Conservation (phyloP, 2,113 vertebrate genomes). For the Apaloderma vittatum region DNA sequence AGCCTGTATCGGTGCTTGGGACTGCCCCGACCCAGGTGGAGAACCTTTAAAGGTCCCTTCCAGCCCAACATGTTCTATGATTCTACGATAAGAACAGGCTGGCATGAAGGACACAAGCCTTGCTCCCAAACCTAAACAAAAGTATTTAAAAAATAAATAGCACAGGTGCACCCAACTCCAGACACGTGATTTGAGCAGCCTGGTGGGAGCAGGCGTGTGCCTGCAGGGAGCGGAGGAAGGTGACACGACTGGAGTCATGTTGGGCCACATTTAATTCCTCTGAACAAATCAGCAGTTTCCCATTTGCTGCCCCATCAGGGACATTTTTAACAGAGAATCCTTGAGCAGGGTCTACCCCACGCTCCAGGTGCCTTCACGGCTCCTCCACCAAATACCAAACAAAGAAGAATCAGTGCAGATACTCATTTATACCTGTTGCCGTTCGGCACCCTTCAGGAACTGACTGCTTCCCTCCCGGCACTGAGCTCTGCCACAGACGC, state of each 20-base stretch:
- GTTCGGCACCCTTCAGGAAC: neutral
- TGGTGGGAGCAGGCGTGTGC: rapidly evolving
- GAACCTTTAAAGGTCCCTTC: too few relatives aligned
- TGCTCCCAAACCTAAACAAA: neutral
- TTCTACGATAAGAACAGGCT: neutral
- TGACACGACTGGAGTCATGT: rapidly evolving
- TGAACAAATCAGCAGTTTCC: neutral
- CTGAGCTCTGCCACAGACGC: neutral
- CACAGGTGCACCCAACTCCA: neutral
- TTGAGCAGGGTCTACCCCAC: neutral
- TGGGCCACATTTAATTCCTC: neutral
- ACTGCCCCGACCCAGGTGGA: too few relatives aligned
- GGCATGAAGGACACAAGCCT: neutral
- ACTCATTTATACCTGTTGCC: neutral
- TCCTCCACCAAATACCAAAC: neutral
- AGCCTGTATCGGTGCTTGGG: too few relatives aligned
- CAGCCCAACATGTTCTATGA: too few relatives aligned
- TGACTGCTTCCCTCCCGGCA: rapidly evolving
- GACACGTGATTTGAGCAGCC: rapidly evolving
- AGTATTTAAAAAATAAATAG: too few relatives aligned
- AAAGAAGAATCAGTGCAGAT: neutral
- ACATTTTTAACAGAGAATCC: neutral
- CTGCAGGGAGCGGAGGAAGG: neutral
- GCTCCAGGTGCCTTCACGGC: neutral
- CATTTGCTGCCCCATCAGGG: neutral